Conservation (phyloP, 2,888 invertebrate genomes). For the Drosophila paucipuncta region DNA sequence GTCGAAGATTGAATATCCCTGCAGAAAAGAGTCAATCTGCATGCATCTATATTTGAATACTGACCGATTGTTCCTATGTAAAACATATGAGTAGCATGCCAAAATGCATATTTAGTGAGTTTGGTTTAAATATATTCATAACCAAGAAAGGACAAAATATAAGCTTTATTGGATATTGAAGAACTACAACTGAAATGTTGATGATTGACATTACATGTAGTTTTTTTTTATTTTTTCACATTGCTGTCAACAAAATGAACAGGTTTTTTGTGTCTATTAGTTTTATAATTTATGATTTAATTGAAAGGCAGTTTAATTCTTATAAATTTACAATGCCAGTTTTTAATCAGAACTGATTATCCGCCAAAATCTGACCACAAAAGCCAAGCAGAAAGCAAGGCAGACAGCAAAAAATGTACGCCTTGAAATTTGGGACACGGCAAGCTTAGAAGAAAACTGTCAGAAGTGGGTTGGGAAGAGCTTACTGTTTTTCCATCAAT, state of each 20-base stretch:
- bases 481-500: slow-evolving; percentile 52
- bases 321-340: not conserved
- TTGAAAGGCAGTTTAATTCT: not conserved
- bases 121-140: not conserved
- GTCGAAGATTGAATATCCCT: not conserved
- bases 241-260: not conserved
- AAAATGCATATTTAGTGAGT: not conserved
- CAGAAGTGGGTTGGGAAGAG: not conserved
- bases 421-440: slow-evolving; percentile 1
- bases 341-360: slow-evolving; percentile 11
- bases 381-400: not conserved
- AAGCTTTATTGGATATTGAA: not conserved
- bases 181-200: not conserved
- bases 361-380: slow-evolving; percentile 17
- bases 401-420: not conserved
- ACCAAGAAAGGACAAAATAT: not conserved
- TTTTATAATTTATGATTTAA: too few species aligned
- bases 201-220: not conserved
- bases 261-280: not conserved
- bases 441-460: not conserved
- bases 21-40: not conserved
- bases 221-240: not conserved
- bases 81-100: too few species aligned
- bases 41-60: not conserved
- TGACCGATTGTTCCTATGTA: not conserved